Conservation (phyloP, 2,888 invertebrate genomes). For the Heliothis peltigera region DNA sequence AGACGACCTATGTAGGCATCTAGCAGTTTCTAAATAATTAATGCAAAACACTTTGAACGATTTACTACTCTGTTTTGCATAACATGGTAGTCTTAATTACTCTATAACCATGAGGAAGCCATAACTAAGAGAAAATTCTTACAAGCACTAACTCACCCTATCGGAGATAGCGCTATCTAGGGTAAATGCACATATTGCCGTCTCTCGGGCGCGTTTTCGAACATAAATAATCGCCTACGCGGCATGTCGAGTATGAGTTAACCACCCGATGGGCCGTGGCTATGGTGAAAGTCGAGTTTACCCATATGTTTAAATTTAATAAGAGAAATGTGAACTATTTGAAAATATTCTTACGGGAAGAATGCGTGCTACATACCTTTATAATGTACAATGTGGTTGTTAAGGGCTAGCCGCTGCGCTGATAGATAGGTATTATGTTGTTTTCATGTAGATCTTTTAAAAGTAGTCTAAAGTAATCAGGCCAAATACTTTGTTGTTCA, state of each 20-base stretch:
- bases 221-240: constrained; percentile 71
- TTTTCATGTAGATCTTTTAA: too few species aligned
- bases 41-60: constrained; percentile 1
- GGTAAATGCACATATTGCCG: constrained; percentile 62
- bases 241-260: constrained; percentile 35
- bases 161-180: constrained; percentile 55
- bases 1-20: too few species aligned
- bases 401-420: too few species aligned
- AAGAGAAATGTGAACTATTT: constrained; percentile 4
- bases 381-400: too few species aligned
- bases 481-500: too few species aligned
- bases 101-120: constrained; percentile 26
- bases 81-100: constrained; percentile 18
- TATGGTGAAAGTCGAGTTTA: constrained; percentile 56
- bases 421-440: too few species aligned
- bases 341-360: constrained; percentile 11
- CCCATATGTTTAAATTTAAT: constrained; percentile 8
- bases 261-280: constrained; percentile 23
- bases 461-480: too few species aligned
- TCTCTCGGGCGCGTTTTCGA: constrained; percentile 54
- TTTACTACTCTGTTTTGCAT: neutral
- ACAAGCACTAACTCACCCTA: constrained; percentile 42
- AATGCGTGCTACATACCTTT: too few species aligned
- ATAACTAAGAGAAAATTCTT: constrained; percentile 46
- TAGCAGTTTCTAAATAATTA: neutral